Percentiles rank a stretch among this genome's conserved stretches.
Conservation (phyloP, 2,888 invertebrate species). For the Gibbula magus region DNA sequence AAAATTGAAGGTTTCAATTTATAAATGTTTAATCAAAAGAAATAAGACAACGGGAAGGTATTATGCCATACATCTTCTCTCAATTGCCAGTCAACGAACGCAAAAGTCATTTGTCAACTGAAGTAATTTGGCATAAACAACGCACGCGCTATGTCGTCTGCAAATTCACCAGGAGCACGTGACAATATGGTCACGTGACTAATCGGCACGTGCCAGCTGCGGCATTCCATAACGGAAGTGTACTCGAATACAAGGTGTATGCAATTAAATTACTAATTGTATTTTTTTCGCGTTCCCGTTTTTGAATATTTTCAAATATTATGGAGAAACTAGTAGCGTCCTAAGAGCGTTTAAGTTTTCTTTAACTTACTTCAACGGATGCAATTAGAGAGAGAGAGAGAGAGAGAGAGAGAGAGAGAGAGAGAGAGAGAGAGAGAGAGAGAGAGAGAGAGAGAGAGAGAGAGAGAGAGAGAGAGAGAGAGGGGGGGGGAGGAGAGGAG, state of each 20-base stretch:
- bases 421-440: conserved; percentile 28
- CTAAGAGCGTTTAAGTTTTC: too few species aligned
- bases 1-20: too few species aligned
- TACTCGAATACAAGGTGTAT: too few species aligned
- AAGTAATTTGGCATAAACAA: not conserved
- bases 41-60: not conserved
- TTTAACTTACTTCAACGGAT: too few species aligned
- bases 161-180: not conserved
- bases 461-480: conserved; percentile 18
- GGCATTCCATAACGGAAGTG: not conserved
- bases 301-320: too few species aligned
- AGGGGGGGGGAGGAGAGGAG: too few species aligned
- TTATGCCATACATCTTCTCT: not conserved
- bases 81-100: not conserved
- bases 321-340: too few species aligned
- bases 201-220: not conserved
- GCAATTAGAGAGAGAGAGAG: conserved; percentile 30
- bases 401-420: conserved; percentile 31
- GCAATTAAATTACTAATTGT: too few species aligned
- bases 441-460: conserved; percentile 5
- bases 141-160: not conserved
- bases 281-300: too few species aligned
- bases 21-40: not conserved
- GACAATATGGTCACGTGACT: not conserved
- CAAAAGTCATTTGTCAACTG: not conserved